Evolutionary conservation across 2,797 vertebrate species (phyloP).

Genomic region (Kryptolebias ocellatus): DNA sequence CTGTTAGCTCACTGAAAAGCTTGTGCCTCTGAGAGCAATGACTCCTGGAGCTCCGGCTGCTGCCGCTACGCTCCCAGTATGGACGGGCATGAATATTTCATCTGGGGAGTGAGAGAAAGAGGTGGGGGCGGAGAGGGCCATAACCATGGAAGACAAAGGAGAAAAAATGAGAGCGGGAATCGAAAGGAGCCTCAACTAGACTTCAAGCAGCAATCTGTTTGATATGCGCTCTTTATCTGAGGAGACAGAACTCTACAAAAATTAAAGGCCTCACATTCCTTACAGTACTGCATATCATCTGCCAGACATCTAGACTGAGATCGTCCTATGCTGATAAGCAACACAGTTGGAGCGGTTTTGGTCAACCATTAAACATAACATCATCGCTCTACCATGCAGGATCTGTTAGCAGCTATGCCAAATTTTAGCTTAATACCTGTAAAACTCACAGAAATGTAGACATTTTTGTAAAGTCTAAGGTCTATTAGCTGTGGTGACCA

Average conservation of each 20-base stretch:
- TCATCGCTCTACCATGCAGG: too few species aligned
- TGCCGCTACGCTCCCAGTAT: slow-evolving; percentile 52
- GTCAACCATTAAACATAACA: too few species aligned
- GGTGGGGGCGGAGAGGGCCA: background rate
- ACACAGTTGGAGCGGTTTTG: background rate
- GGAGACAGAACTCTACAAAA: slow-evolving; percentile 1
- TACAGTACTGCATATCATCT: too few species aligned
- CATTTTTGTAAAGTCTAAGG: too few species aligned
- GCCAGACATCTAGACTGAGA: too few species aligned
- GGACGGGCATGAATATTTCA: slow-evolving; percentile 76
- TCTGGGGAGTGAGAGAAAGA: slow-evolving; percentile 31
- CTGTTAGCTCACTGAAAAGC: slow-evolving; percentile 51
- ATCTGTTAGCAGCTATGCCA: too few species aligned
- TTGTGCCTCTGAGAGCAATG: slow-evolving; percentile 62
- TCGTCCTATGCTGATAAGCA: background rate
- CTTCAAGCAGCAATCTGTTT: slow-evolving; percentile 33
- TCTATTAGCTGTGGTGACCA: too few species aligned
- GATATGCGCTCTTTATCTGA: background rate
- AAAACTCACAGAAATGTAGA: too few species aligned
- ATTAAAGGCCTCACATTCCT: too few species aligned
- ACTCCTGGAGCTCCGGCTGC: slow-evolving; percentile 59
- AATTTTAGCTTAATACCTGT: too few species aligned
- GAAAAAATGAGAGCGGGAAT: background rate
- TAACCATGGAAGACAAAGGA: slow-evolving; percentile 3
- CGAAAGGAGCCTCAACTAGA: slow-evolving; percentile 39